phyloP scores from a whole-genome alignment of 2,888 invertebrate genomes.

The Spatulosminthurus flaviceps region DNA sequence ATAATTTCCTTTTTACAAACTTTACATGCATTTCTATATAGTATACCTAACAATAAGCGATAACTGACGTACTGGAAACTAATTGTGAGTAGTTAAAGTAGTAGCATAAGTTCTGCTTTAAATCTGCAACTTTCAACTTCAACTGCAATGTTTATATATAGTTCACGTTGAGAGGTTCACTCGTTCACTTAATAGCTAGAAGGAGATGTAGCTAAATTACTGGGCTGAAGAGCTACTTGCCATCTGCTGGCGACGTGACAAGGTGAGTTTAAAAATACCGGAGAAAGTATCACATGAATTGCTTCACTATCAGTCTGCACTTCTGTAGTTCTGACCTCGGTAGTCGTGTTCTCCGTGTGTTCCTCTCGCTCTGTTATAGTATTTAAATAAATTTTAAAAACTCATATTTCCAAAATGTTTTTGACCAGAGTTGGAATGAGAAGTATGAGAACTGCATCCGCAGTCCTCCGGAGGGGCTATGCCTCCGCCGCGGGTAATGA shows the following conservation, averaged over 20 bases:
- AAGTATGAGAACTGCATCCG: constrained; percentile 45
- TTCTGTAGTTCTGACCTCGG: constrained; percentile 2
- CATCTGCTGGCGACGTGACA: not conserved
- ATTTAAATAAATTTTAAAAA: constrained; percentile 18
- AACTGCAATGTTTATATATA: too few species aligned
- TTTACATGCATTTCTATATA: too few species aligned
- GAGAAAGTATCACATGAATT: not conserved
- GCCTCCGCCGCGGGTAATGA: constrained; percentile 71
- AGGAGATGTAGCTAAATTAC: too few species aligned
- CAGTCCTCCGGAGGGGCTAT: constrained; percentile 69
- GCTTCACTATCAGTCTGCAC: not conserved
- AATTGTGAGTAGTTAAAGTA: too few species aligned
- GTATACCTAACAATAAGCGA: too few species aligned
- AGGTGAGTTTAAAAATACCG: not conserved
- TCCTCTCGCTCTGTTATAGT: not conserved
- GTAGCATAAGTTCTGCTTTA: too few species aligned
- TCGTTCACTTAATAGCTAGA: too few species aligned
- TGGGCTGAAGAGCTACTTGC: too few species aligned
- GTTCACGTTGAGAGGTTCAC: too few species aligned
- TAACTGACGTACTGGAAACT: too few species aligned
- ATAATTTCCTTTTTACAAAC: too few species aligned
- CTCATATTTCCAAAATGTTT: constrained; percentile 50
- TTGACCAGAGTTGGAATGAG: constrained; percentile 53
- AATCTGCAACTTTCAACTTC: too few species aligned
- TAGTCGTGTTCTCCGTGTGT: constrained; percentile 14